Conservation (phyloP, 2,797 vertebrate genomes). For the Oreonectes daqikongensis region DNA sequence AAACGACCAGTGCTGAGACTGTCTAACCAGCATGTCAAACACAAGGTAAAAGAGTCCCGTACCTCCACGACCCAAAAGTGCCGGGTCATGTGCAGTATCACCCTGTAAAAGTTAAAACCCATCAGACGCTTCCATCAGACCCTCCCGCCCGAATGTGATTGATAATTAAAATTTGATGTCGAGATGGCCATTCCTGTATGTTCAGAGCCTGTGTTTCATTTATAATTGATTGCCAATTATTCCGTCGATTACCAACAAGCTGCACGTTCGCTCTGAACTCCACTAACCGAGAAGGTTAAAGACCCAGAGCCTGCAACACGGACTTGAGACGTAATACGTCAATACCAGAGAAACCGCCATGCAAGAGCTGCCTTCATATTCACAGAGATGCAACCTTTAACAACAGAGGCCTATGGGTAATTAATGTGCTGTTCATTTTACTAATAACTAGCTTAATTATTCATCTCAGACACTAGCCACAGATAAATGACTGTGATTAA, state of each 20-base stretch:
- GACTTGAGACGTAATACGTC: constrained; percentile 22
- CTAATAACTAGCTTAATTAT: constrained; percentile 55
- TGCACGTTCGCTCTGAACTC: constrained; percentile 21
- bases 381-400: constrained; percentile 34
- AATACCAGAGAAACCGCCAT: constrained; percentile 11
- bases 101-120: not conserved
- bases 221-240: constrained; percentile 60
- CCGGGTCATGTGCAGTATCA: constrained; percentile 14
- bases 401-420: constrained; percentile 36
- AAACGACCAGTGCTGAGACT: constrained; percentile 22
- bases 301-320: constrained; percentile 3
- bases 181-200: constrained; percentile 44
- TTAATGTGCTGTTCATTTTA: constrained; percentile 57
- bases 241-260: constrained; percentile 51
- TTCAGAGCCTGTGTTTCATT: constrained; percentile 54
- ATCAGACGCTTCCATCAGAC: constrained; percentile 46
- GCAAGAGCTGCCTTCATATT: constrained; percentile 26
- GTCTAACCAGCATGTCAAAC: constrained; percentile 29
- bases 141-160: constrained; percentile 46
- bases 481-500: constrained; percentile 50
- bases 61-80: not conserved
- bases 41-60: constrained; percentile 16
- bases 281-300: constrained; percentile 39
- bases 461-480: constrained; percentile 46
- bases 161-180: constrained; percentile 59